Evolutionary conservation across 30 jellyfish, hydroid and myxozoan species (phyloP), one percentile per base, ranked within the genome.

Genomic region (Chrysaora quinquecirrha): DNA sequence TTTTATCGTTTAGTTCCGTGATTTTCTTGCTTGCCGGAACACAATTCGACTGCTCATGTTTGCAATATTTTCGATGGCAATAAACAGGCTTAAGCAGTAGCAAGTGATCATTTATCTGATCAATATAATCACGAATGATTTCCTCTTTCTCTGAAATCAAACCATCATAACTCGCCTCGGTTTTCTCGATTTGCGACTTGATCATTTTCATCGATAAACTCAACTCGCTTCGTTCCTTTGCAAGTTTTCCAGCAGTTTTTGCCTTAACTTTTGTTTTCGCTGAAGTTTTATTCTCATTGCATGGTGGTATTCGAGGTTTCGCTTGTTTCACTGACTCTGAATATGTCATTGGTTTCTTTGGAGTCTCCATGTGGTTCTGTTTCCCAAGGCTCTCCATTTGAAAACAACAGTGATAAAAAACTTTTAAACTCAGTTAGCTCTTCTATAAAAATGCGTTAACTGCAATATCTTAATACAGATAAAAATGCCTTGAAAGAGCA

Each of bases 251-350:
- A 21, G 64, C 49, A 19, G 48, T 20, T 28, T 31, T 71, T 1
- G 29, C 12, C 77, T 43, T 73, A 0, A 16, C 29, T 12, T 49
- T 46, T 3, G 49, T 33, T 28, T 75, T 31, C 64, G 80, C 27
- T 3, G 74, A 18, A 50, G 27, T 31, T n/a, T 50, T 20, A 34
- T 47, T 32, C 65, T 58, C 29, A 22, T 50, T 14, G 35, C 64
- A 27, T 23, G 54, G 30, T 24, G 64, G 2, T 34, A 38, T 50
- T 21, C 73, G 84, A 30, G 80, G 85, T 21, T 43, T 66, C 27
- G 70, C 78, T 38, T 81, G 81, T 64, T 82, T 82, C 23, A 82
- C 92, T 0, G 92, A 82, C 21, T 82, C 92, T 20, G 92, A 82
- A 71, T 82, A 82, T n/a, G 92, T 60, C 92, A 82, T 82, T 2